Conservation (phyloP, 2,113 vertebrate genomes). For the Sinocyclocheilus rhinocerous region DNA sequence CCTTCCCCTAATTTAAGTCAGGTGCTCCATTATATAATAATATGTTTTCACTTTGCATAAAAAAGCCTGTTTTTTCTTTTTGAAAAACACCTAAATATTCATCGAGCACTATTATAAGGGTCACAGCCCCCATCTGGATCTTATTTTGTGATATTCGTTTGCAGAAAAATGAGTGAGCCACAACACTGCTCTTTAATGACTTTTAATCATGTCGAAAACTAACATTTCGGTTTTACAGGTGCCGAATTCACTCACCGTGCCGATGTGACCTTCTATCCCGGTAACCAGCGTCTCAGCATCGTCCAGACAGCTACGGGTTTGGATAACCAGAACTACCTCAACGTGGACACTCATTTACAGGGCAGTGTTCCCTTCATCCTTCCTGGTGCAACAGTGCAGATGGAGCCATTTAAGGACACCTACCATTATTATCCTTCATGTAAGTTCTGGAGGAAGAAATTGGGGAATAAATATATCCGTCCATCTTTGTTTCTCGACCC, state of each 20-base stretch:
- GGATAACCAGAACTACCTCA: slow-evolving; percentile 86
- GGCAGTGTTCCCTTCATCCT: slow-evolving; percentile 84
- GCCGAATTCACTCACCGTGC: slow-evolving; percentile 84
- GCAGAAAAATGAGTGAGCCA: slow-evolving; percentile 1
- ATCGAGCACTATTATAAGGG: slow-evolving; percentile 38
- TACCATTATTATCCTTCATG: slow-evolving; percentile 89
- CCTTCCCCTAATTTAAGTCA: slow-evolving; percentile 48
- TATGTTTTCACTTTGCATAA: slow-evolving; percentile 31
- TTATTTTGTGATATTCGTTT: slow-evolving; percentile 40
- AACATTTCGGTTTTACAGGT: slow-evolving; percentile 70
- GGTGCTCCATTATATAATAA: slow-evolving; percentile 36
- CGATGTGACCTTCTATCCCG: slow-evolving; percentile 86
- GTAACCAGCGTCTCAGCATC: slow-evolving; percentile 82
- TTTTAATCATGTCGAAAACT: not conserved
- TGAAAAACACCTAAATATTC: slow-evolving; percentile 27
- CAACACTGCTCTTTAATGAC: not conserved
- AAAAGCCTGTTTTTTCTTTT: not conserved
- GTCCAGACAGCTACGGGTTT: slow-evolving; percentile 84
- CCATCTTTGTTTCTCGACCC: not conserved
- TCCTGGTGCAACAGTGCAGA: slow-evolving; percentile 74
- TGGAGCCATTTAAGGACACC: slow-evolving; percentile 87
- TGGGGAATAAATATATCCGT: not conserved
- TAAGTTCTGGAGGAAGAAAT: slow-evolving; percentile 59
- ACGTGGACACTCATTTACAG: slow-evolving; percentile 79
- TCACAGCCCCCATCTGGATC: slow-evolving; percentile 36